Conservation (phyloP, 2,113 vertebrate species). For the Tyrannus savana region DNA sequence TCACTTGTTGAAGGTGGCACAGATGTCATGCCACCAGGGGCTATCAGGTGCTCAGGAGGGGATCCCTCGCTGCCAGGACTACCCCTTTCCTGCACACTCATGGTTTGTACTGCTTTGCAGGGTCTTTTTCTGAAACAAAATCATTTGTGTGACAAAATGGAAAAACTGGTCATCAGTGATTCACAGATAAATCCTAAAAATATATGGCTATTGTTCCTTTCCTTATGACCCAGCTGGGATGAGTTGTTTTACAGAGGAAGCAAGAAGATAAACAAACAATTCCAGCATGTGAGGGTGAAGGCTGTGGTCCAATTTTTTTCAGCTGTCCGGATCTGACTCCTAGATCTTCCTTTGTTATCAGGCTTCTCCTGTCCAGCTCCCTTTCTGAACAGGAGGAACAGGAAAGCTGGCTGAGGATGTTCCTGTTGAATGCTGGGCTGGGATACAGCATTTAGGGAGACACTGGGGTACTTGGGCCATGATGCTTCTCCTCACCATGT, state of each 20-base stretch:
- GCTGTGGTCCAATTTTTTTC: background rate
- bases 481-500: background rate
- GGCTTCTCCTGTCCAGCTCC: background rate
- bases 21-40: background rate
- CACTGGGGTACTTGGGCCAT: fast-evolving
- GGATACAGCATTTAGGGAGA: too few species aligned
- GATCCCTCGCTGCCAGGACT: background rate
- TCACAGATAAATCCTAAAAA: constrained; percentile 69
- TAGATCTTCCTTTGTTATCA: background rate
- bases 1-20: background rate
- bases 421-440: background rate
- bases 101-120: background rate
- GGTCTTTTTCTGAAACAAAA: background rate
- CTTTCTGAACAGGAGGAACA: background rate
- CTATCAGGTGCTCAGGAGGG: background rate
- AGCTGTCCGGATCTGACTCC: background rate
- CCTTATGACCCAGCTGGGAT: constrained; percentile 62
- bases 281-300: background rate
- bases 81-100: background rate
- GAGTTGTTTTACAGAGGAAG: constrained; percentile 66
- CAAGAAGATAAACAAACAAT: constrained; percentile 55
- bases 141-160: constrained; percentile 61
- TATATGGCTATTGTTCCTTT: constrained; percentile 66
- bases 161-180: constrained; percentile 65
- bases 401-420: background rate